A percentile compares a stretch with the other conserved stretches of the same genome.
Evolutionary conservation across 2,888 invertebrate genomes (phyloP).

Genomic region (Zootermopsis nevadensis): DNA sequence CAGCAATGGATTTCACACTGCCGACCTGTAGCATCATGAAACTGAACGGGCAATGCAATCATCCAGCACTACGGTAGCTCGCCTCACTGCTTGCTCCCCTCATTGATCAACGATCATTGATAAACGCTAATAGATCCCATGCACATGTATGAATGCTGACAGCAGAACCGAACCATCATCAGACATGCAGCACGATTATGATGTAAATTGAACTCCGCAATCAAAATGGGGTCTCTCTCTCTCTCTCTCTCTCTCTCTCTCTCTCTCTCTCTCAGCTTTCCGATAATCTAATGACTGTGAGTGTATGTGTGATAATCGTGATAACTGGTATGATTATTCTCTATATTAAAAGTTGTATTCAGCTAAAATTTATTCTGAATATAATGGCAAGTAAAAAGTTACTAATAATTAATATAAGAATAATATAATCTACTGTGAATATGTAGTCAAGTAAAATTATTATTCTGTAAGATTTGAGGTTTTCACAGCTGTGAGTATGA

Average conservation of each 20-base stretch:
- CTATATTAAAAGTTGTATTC: neutral
- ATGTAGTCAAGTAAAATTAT: too few species aligned
- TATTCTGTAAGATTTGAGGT: too few species aligned
- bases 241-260: neutral
- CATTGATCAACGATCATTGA: slow-evolving; percentile 27
- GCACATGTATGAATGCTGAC: slow-evolving; percentile 33
- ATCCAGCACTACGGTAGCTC: slow-evolving; percentile 15
- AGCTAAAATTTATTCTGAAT: too few species aligned
- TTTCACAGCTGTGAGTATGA: too few species aligned
- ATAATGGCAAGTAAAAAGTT: too few species aligned
- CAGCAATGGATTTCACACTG: slow-evolving; percentile 41
- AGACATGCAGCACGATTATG: slow-evolving; percentile 19
- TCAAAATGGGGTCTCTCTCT: slow-evolving; percentile 19
- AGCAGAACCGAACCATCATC: slow-evolving; percentile 18
- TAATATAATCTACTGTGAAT: too few species aligned
- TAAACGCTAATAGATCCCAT: slow-evolving; percentile 32
- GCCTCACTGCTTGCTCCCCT: neutral
- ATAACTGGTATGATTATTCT: slow-evolving; percentile 17
- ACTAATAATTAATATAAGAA: too few species aligned
- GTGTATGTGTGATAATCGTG: neutral
- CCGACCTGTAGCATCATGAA: slow-evolving; percentile 25
- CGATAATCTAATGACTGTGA: slow-evolving; percentile 28
- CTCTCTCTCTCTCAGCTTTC: neutral
- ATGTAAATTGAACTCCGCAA: slow-evolving; percentile 32
- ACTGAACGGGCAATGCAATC: slow-evolving; percentile 8